Evolutionary conservation across 2,888 invertebrate species (phyloP), one percentile per base, ranked within the genome.

Genomic region (Silvanus unidentatus): DNA sequence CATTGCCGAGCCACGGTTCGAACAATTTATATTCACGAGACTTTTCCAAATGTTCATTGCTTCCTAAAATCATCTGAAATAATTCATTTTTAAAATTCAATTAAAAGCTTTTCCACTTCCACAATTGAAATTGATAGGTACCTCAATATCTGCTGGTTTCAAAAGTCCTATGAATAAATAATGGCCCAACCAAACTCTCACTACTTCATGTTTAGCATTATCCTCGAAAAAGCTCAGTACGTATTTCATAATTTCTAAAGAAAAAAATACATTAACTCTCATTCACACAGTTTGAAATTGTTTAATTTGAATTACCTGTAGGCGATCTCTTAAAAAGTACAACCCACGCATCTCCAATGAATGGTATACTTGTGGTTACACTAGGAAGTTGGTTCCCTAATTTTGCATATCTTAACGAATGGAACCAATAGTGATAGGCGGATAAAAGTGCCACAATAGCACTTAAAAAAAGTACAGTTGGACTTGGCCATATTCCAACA

Each of bases 1-100:
- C 72, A 44, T 71, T 64, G 42, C 71, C 72, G 12, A 72, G 59
- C 72, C 72, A 72, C n/a, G 71, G 71, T 50, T 70, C 57, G 52
- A 72, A 71, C 39, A 66, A 59, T 22, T 58, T 46, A 50, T 70
- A 72, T 44, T 72, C 72, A 10, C 58, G 53, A 1, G 70, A 61
- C 55, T 72, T 72, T 52, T 71, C 68, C 8, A 72, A 54, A 52
- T 70, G 68, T 11, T 64, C 64, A 22, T 61, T 55, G 46, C 68
- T 70, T 15, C 68, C 62, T 14, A 71, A 55, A 39, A 71, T 65
- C 14, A 60, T 28, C 59, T 59, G 40, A 41, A 50, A 48, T n/a
- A n/a, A n/a, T 39, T 47, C 27, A 16, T 3, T 16, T n/a, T 22
- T 40, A 34, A 2, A 30, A 10, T 22, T 40, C 9, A 35, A 6